A percentile compares a stretch with the other conserved stretches of the same genome.
Conservation (phyloP, 2,113 vertebrate species). For the Tachysurus vachellii region DNA sequence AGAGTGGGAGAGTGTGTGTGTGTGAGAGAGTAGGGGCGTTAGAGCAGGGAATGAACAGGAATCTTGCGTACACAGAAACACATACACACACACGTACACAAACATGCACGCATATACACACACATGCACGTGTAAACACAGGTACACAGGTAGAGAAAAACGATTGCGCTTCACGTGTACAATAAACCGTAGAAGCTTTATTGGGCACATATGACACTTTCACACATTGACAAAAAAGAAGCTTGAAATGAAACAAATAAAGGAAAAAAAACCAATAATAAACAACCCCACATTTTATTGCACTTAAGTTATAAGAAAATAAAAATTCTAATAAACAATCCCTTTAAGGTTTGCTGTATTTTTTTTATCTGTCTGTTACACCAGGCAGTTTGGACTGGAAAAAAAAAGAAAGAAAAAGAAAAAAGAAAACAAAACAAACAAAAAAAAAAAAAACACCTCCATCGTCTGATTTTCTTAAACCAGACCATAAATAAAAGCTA, state of each 20-base stretch:
- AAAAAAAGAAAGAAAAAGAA: constrained; percentile 87
- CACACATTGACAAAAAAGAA: constrained; percentile 78
- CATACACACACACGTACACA: no score
- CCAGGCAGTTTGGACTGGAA: constrained; percentile 94
- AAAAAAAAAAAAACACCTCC: constrained; percentile 91
- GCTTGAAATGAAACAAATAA: constrained; percentile 90
- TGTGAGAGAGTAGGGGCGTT: no score
- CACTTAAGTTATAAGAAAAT: constrained; percentile 99
- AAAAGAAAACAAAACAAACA: constrained; percentile 78
- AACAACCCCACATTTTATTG: constrained; percentile 98
- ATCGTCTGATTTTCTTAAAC: constrained; percentile 97
- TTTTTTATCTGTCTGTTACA: constrained; percentile 86
- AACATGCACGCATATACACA: background rate
- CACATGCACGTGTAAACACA: no score
- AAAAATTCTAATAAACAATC: constrained; percentile 99
- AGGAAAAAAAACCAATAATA: constrained; percentile 67
- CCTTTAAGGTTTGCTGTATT: constrained; percentile 89
- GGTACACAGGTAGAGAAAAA: background rate
- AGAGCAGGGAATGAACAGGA: no score
- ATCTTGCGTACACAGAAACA: no score
- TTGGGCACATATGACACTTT: constrained; percentile 72
- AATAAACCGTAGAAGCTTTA: constrained; percentile 58
- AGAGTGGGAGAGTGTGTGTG: no score
- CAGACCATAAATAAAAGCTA: constrained; percentile 97
- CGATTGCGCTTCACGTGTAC: constrained; percentile 20